A percentile compares a stretch with the other conserved stretches of the same genome.
Evolutionary conservation across 2,888 invertebrate genomes (phyloP).

Genomic region (Stenolophus ochropezus): DNA sequence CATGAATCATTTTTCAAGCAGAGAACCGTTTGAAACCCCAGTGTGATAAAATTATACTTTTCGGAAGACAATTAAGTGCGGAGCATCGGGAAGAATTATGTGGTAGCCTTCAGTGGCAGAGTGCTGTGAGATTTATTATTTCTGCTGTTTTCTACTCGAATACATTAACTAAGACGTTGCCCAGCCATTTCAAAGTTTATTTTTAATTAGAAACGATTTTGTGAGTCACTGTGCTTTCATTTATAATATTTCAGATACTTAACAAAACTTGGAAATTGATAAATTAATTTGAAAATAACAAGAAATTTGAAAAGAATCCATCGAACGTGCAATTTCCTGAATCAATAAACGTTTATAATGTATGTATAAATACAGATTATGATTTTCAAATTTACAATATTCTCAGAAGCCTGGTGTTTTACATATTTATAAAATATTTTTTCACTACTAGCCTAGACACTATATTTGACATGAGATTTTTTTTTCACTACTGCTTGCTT

Average conservation of each 20-base stretch:
- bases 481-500: too few species aligned
- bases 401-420: too few species aligned
- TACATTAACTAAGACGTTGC: slow-evolving; percentile 27
- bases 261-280: background rate
- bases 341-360: too few species aligned
- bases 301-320: too few species aligned
- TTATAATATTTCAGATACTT: slow-evolving; percentile 32
- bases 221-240: slow-evolving; percentile 42
- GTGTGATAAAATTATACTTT: slow-evolving; percentile 50
- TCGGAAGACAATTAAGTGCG: slow-evolving; percentile 51
- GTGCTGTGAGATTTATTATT: slow-evolving; percentile 45
- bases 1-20: slow-evolving; percentile 49
- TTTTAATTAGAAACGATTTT: slow-evolving; percentile 53
- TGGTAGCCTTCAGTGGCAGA: slow-evolving; percentile 30
- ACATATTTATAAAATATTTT: too few species aligned
- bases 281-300: background rate
- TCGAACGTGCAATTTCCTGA: too few species aligned
- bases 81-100: slow-evolving; percentile 23
- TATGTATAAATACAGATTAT: too few species aligned
- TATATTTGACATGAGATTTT: too few species aligned
- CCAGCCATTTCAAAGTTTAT: slow-evolving; percentile 39
- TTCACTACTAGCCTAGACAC: too few species aligned
- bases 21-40: slow-evolving; percentile 24
- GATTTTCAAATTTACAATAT: too few species aligned
- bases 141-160: slow-evolving; percentile 23